phyloP scores from a whole-genome alignment of 2,797 vertebrate species.

The Apodemus agrarius region DNA sequence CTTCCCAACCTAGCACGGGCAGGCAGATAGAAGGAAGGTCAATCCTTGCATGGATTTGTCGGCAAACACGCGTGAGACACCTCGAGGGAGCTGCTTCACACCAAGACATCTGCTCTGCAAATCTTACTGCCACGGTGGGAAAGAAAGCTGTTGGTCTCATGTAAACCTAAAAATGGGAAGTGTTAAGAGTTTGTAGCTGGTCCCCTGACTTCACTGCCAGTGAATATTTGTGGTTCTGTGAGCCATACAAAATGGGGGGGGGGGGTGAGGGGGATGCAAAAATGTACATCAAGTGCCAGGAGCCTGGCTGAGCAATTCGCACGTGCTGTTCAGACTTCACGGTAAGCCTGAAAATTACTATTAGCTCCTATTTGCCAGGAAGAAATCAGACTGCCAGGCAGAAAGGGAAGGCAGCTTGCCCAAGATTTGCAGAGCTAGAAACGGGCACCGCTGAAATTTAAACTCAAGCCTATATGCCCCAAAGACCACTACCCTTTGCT shows the following conservation, averaged over 20 bases:
- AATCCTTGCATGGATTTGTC: constrained; percentile 41
- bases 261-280: background rate
- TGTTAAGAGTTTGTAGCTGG: constrained; percentile 11
- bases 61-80: constrained; percentile 62
- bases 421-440: background rate
- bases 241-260: background rate
- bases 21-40: constrained; percentile 65
- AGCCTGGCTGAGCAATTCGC: background rate
- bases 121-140: constrained; percentile 30
- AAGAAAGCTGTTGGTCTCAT: constrained; percentile 60
- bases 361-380: background rate
- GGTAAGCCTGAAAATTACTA: background rate
- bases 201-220: constrained; percentile 41
- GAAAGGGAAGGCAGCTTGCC: background rate
- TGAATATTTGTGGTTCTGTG: constrained; percentile 38
- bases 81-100: constrained; percentile 69
- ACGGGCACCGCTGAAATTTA: constrained; percentile 1
- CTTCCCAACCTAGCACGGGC: background rate
- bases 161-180: constrained; percentile 60
- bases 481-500: background rate
- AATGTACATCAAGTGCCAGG: background rate
- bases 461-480: constrained; percentile 6
- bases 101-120: constrained; percentile 73
- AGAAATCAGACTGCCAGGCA: constrained; percentile 17
- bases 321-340: constrained; percentile 8